Conservation (phyloP, 23 tunicate species). For the Diplosoma virens region DNA sequence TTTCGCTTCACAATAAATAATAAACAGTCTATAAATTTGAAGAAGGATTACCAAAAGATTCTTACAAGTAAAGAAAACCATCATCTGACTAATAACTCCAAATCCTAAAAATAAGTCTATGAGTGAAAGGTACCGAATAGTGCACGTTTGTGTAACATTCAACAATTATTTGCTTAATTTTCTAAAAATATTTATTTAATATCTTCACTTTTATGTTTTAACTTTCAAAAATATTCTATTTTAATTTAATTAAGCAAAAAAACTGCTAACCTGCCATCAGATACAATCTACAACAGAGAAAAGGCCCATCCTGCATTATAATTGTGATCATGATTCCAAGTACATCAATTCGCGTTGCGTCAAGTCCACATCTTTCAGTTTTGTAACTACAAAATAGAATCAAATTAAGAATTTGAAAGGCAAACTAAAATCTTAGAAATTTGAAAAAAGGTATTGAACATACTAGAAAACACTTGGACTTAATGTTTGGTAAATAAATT, state of each 20-base stretch:
- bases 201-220: too few species aligned
- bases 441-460: too few species aligned
- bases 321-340: constrained; percentile 75
- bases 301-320: constrained; percentile 89
- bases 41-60: constrained; percentile 73
- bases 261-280: constrained; percentile 65
- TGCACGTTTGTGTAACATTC: not conserved
- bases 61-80: constrained; percentile 92
- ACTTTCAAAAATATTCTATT: too few species aligned
- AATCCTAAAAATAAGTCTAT: constrained; percentile 40
- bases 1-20: constrained; percentile 46
- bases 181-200: too few species aligned
- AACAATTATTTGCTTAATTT: too few species aligned
- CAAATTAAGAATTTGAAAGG: too few species aligned
- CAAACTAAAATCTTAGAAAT: too few species aligned
- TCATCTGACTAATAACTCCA: constrained; percentile 70
- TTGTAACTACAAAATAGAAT: not conserved
- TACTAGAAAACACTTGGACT: too few species aligned
- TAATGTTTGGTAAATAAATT: too few species aligned
- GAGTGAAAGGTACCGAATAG: not conserved
- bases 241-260: too few species aligned
- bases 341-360: constrained; percentile 50
- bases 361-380: not conserved
- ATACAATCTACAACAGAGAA: constrained; percentile 66
- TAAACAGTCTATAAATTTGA: constrained; percentile 63